Evolutionary conservation across 2,888 invertebrate genomes (phyloP).

Genomic region (Hartigia nigra): DNA sequence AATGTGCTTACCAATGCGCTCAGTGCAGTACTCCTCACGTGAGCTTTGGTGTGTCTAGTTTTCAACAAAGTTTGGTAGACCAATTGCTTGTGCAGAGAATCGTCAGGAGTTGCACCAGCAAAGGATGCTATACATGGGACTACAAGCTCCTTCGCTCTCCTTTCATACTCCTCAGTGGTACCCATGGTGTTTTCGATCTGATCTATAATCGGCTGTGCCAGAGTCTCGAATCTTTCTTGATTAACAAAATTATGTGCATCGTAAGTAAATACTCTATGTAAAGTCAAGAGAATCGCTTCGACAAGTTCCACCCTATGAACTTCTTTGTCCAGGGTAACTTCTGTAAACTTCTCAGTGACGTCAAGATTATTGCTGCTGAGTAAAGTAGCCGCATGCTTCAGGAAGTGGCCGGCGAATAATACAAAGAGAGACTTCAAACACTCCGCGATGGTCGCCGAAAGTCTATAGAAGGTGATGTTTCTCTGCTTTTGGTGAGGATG

Average conservation of each 20-base stretch:
- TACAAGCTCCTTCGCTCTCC: slow-evolving; percentile 72
- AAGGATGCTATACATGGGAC: slow-evolving; percentile 87
- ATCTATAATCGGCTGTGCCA: slow-evolving; percentile 90
- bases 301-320: slow-evolving; percentile 67
- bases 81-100: slow-evolving; percentile 88
- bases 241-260: slow-evolving; percentile 88
- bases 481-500: slow-evolving; percentile 73
- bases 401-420: slow-evolving; percentile 87
- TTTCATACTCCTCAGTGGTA: slow-evolving; percentile 72
- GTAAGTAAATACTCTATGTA: slow-evolving; percentile 82
- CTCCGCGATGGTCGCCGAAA: slow-evolving; percentile 83
- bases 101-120: slow-evolving; percentile 84
- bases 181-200: slow-evolving; percentile 84
- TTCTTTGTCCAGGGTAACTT: slow-evolving; percentile 69
- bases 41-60: slow-evolving; percentile 80
- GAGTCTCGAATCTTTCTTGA: slow-evolving; percentile 83
- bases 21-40: slow-evolving; percentile 69
- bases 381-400: slow-evolving; percentile 83
- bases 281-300: slow-evolving; percentile 79
- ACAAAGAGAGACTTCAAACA: slow-evolving; percentile 88
- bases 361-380: slow-evolving; percentile 76
- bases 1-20: slow-evolving; percentile 47
- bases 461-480: slow-evolving; percentile 84
- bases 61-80: slow-evolving; percentile 92
- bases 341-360: slow-evolving; percentile 69